Evolutionary conservation across 2,797 vertebrate species (phyloP), one percentile per base, ranked within the genome.

Genomic region (Syngnathus acus): DNA sequence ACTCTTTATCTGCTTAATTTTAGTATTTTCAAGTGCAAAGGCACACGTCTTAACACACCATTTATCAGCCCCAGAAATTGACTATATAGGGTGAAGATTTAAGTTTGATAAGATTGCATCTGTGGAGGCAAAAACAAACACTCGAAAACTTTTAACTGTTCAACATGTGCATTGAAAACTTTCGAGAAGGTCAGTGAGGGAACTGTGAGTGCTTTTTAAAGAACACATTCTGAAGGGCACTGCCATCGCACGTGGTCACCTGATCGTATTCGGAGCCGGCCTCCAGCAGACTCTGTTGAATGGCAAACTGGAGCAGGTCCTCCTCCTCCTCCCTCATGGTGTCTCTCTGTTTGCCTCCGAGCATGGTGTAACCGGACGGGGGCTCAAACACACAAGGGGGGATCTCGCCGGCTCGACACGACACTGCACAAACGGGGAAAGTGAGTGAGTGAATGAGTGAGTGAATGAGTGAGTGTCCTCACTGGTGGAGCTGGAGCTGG

Each of bases 211-310:
- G 57, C 57, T 8, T 59, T 59, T 19, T 39, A 5, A 62, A 32
- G 58, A 37, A 58, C 32, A 40, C 9, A 21, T 1, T 16, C 5
- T 21, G 61, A 60, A 21, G 2, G 8, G 50, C 45, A 9, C 62
- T 0, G 21, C 43, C 40, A 19, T 53, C 55, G 17, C 54, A 53
- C n/a, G 8, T 9, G 23, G 2, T 37, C 68, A 98, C 96, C 96
- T 99, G 96, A 76, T 99, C 96, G 0, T 93, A 96, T 77, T 99
- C 96, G 0, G 94, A 95, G 72, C 96, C 95, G 0, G 95, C 94
- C 73, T 99, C 96, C 59, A 99, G 90, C 83, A 99, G 92, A 81
- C 97, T 99, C 90, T 99, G 97, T 85, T 99, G 95, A 74, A 99
- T 99, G 80, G 97, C 95, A 0, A 96, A 98, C 89, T 98, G 95